Conservation (phyloP, 1,140 invertebrate species). For the Polypedilum vanderplanki region DNA sequence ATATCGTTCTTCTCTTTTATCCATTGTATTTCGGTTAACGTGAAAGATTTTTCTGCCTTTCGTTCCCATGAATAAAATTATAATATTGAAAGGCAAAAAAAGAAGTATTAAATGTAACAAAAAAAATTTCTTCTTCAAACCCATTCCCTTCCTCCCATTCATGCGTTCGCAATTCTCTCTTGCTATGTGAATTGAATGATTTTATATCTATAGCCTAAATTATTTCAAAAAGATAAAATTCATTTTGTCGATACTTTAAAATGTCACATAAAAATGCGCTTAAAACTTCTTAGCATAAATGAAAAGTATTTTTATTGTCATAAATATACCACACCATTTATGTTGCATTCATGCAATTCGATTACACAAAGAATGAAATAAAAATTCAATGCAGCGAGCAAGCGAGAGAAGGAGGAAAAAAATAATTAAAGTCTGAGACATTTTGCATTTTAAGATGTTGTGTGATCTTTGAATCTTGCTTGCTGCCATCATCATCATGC, state of each 20-base stretch:
- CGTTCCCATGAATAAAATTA: conserved; percentile 15
- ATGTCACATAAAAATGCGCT: no score
- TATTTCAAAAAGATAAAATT: no score
- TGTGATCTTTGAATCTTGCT: background rate
- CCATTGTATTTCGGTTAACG: conserved; percentile 11
- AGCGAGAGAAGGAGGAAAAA: background rate
- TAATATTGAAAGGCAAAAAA: background rate
- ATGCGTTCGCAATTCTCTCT: background rate
- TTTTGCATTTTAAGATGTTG: background rate
- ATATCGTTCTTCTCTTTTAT: background rate
- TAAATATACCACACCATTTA: background rate
- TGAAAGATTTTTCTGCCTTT: background rate
- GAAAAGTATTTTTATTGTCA: no score
- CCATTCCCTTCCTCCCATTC: background rate
- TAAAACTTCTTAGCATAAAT: no score
- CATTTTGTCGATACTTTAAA: no score
- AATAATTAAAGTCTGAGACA: conserved; percentile 19
- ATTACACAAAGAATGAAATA: background rate
- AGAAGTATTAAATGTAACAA: background rate
- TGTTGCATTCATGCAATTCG: conserved; percentile 1
- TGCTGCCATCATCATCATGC: background rate
- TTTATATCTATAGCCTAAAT: background rate
- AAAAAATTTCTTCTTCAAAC: background rate
- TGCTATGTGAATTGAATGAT: conserved; percentile 1
- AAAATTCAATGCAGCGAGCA: no score